Conservation (phyloP, 2,113 vertebrate species). For the Dicaeum eximium region DNA sequence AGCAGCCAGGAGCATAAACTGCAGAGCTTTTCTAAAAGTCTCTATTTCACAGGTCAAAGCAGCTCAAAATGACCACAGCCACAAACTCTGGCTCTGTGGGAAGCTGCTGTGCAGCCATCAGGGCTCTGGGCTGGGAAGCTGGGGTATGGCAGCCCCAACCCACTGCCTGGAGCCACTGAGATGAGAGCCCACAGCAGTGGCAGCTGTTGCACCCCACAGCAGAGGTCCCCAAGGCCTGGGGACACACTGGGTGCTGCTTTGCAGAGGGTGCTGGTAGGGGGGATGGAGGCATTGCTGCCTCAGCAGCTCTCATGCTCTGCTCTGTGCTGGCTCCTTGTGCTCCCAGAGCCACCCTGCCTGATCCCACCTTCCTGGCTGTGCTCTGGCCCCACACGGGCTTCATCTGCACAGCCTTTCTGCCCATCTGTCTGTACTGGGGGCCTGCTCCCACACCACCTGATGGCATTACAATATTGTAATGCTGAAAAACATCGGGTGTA, state of each 20-base stretch:
- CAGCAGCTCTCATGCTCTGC: not conserved
- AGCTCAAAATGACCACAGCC: not conserved
- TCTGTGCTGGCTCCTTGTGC: accelerated
- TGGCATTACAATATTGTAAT: not conserved
- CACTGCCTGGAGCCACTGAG: accelerated
- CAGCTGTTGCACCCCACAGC: accelerated
- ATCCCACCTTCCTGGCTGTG: not conserved
- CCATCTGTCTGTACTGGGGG: not conserved
- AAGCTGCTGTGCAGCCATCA: not conserved
- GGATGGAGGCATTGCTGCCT: accelerated
- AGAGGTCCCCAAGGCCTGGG: not conserved
- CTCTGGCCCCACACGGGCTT: not conserved
- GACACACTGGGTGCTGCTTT: accelerated
- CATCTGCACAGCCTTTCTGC: not conserved
- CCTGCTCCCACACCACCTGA: not conserved
- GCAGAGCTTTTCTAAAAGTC: accelerated
- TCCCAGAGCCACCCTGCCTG: not conserved
- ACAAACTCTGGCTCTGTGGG: not conserved
- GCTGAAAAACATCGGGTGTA: not conserved
- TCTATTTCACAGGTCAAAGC: not conserved
- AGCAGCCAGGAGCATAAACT: not conserved
- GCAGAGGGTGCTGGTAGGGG: not conserved
- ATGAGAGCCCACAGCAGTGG: accelerated
- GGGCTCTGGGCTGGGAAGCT: not conserved
- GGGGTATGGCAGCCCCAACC: accelerated